phyloP scores from a whole-genome alignment of 2,113 vertebrate species.

The Clupea harengus region DNA sequence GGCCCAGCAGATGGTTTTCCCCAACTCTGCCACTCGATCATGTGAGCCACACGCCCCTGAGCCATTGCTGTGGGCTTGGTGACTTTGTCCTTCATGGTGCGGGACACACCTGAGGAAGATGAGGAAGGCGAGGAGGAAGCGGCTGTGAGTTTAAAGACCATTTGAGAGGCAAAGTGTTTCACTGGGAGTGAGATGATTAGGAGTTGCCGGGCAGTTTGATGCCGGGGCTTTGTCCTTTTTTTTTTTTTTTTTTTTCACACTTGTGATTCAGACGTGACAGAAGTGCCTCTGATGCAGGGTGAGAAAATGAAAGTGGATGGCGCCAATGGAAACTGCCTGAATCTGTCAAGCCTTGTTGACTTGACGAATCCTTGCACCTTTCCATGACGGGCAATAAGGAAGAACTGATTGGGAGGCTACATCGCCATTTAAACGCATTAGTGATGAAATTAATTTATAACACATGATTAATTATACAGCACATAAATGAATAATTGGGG shows the following conservation, averaged over 20 bases:
- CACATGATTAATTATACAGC: constrained; percentile 51
- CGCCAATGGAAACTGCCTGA: not conserved
- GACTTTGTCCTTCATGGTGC: constrained; percentile 97
- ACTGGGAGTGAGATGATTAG: constrained; percentile 25
- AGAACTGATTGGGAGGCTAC: constrained; percentile 26
- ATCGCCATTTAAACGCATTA: constrained; percentile 47
- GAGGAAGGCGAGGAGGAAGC: not conserved
- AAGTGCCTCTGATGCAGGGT: not conserved
- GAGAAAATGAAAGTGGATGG: not conserved
- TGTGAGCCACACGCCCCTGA: constrained; percentile 92
- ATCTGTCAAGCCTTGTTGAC: constrained; percentile 24
- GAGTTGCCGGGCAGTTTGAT: constrained; percentile 23
- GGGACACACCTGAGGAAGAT: constrained; percentile 78
- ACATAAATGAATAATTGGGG: constrained; percentile 35
- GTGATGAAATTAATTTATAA: constrained; percentile 53
- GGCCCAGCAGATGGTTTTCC: constrained; percentile 75
- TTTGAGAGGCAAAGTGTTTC: constrained; percentile 17
- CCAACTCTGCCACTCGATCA: constrained; percentile 99
- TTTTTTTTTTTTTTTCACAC: not conserved
- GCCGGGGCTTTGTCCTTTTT: constrained; percentile 16
- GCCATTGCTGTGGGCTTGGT: constrained; percentile 98
- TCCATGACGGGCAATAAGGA: not conserved
- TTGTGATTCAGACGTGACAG: not conserved
- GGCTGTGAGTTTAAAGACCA: constrained; percentile 3
- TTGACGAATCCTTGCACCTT: constrained; percentile 17